Evolutionary conservation across 2,113 vertebrate genomes (phyloP).

Genomic region (Eptesicus fuscus): DNA sequence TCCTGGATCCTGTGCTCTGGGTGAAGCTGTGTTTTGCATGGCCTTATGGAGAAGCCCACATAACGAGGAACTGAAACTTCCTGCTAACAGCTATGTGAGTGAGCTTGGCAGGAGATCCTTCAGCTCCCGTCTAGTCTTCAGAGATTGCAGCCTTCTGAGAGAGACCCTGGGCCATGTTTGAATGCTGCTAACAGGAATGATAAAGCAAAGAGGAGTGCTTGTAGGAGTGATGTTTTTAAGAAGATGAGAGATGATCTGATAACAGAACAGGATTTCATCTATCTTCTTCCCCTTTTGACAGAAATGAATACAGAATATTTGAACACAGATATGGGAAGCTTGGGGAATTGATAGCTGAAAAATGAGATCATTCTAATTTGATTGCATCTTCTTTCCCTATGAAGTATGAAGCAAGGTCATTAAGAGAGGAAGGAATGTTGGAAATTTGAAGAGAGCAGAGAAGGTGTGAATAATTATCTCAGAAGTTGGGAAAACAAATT

Average conservation of each 20-base stretch:
- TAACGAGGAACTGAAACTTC: not conserved
- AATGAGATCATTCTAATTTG: not conserved
- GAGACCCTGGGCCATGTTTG: not conserved
- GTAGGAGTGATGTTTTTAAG: not conserved
- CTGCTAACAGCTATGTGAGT: not conserved
- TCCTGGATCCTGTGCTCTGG: not conserved
- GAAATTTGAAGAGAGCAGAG: conserved; percentile 22
- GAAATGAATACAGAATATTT: not conserved
- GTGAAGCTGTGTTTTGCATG: not conserved
- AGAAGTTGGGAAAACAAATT: conserved; percentile 33
- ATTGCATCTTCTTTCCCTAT: not conserved
- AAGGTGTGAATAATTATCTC: conserved; percentile 42
- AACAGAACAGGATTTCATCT: not conserved
- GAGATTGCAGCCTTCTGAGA: not conserved
- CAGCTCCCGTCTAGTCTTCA: not conserved
- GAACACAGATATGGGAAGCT: not conserved
- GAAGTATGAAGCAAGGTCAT: not conserved
- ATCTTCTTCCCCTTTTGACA: not conserved
- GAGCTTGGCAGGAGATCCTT: not conserved
- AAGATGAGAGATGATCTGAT: not conserved
- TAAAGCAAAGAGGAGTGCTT: not conserved
- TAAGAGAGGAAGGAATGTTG: not conserved
- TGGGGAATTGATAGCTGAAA: conserved; percentile 15
- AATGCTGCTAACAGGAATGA: not conserved
- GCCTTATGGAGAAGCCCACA: not conserved